Percentiles rank a stretch among this genome's conserved stretches.
Conservation (phyloP, 2,888 invertebrate species). For the Neoscelio sp. region DNA sequence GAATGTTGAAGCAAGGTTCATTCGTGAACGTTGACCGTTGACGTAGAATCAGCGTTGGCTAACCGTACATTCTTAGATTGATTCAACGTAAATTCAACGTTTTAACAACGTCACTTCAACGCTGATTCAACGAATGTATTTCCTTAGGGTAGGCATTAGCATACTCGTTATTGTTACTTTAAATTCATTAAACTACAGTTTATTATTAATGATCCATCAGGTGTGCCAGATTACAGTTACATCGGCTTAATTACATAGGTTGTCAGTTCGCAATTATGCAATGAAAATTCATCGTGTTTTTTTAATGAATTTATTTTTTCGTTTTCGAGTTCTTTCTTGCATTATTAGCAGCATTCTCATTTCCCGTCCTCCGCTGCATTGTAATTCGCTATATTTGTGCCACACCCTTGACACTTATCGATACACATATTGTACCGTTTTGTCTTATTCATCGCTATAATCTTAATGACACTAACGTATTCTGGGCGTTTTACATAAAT, state of each 20-base stretch:
- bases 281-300: slow-evolving; percentile 43
- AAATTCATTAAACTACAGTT: slow-evolving; percentile 41
- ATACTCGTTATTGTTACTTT: slow-evolving; percentile 22
- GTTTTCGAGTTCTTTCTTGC: slow-evolving; percentile 23
- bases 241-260: slow-evolving; percentile 19
- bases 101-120: too few species aligned
- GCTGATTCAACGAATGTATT: too few species aligned
- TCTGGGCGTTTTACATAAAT: slow-evolving; percentile 62
- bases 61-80: too few species aligned
- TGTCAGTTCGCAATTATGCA: slow-evolving; percentile 9
- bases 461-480: slow-evolving; percentile 57
- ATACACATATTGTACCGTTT: slow-evolving; percentile 54
- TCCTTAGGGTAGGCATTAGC: slow-evolving; percentile 12
- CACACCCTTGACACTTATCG: slow-evolving; percentile 59
- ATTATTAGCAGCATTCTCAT: slow-evolving; percentile 6
- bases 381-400: slow-evolving; percentile 53
- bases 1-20: too few species aligned
- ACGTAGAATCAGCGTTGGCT: too few species aligned
- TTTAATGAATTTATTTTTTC: slow-evolving; percentile 38
- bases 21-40: too few species aligned
- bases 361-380: slow-evolving; percentile 30
- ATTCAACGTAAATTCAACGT: too few species aligned
- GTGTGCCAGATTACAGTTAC: slow-evolving; percentile 43
- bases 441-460: slow-evolving; percentile 44
- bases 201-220: slow-evolving; percentile 40